Base-by-base conservation (phyloP, 2,888 invertebrate species). In the Hybos culiciformis region DNA sequence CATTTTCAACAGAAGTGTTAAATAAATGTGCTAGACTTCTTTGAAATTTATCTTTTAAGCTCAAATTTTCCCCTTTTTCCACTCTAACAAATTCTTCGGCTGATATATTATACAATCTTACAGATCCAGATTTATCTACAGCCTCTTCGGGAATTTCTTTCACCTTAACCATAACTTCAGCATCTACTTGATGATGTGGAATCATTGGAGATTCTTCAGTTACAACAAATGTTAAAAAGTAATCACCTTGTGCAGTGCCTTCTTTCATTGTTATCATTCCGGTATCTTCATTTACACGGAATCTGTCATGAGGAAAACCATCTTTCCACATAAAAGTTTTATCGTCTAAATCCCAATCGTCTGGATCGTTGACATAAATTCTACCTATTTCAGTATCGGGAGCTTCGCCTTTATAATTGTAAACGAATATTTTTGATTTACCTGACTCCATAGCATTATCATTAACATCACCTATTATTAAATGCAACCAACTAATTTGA, bases 311-410 rank as follows among this genome's bases (percentile, higher is more conserved):
- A 6, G 57, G 52, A 21, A 59, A 55, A 14, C 63, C 63, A 29
- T 56, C 54, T 31, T 70, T 62, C 83, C 85, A 87, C 48, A 70
- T 71, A 61, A 93, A 98, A 12, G 73, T 67, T 67, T 98, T 98
- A 64, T 97, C 93, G 0, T 78, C 78, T 39, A 92, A 67, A 65
- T 98, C 97, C 96, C 96, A 97, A 61, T 97, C 97, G 58, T 98
- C 98, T 0, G 79, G 76, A 66, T 98, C 97, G 34, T 86, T 78
- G 0, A 96, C 96, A 67, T 84, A 97, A 2, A 67, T 61, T 1
- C 88, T 73, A 0, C 97, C 97, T 45, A 97, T 90, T 51, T 82
- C 78, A 0, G 83, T 83, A 49, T 83, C 78, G 0, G 82, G 83
- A 0, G 80, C 77, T 53, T 81, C 76, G 47, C 88, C 88, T 75